Evolutionary conservation across 2,113 vertebrate genomes (phyloP), one percentile per base, ranked within the genome.

Genomic region (Tenrec ecaudatus): DNA sequence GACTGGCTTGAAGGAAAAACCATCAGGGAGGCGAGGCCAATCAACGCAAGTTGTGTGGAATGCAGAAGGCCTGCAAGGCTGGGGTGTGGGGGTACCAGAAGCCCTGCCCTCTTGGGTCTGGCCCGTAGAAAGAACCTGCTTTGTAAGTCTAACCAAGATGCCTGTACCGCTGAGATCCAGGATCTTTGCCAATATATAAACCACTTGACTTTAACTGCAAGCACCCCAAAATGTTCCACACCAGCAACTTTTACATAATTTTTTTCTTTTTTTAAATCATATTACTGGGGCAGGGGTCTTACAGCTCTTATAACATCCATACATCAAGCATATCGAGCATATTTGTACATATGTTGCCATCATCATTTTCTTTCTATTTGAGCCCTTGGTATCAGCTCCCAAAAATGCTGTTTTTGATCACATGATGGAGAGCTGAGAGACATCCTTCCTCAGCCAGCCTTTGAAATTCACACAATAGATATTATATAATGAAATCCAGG

Each of bases 391-490:
- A 10, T 53, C 47, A 53, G 47, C 47, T 53, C 47, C 47, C 47
- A 10, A 53, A 53, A 53, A 53, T 53, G 47, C 47, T 53, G 47
- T 10, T 53, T 20, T 92, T 62, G 4, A 58, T 89, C 27, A 31
- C 43, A 9, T 17, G 23, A 69, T 20, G 25, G 27, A 82, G 38
- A 73, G 57, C 29, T 81, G 33, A 77, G 40, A 33, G 17, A 66
- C 27, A 11, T 23, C 31, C 43, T 88, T 80, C 31, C 79, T 85
- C 66, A 2, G 29, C 38, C 60, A 91, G 76, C 17, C 75, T 88
- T 79, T 90, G 81, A 88, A 83, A 86, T 68, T 22, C 31, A 86
- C 6, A 73, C 25, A 9, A 36, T 88, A 89, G 66, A 29, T 36
- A 25, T 40, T 43, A 73, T 12, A 20, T 43, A 95, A 82, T n/a